Evolutionary conservation across 2,113 vertebrate species (phyloP), one percentile per base, ranked within the genome.

Genomic region (Bubo blakistoni): DNA sequence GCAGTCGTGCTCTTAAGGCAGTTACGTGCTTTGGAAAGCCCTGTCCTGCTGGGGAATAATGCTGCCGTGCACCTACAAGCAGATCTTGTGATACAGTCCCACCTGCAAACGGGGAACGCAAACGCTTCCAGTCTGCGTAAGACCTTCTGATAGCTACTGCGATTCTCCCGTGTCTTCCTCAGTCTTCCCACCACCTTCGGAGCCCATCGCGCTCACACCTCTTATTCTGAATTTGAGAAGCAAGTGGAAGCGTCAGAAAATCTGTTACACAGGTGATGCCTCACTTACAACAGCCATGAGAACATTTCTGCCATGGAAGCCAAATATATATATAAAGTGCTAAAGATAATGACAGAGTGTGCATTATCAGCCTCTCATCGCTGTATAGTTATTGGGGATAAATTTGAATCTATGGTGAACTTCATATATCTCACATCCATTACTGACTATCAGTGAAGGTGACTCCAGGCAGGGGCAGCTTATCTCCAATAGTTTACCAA

Each of bases 191-290:
- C 36, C 92, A 93, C 95, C 88, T 92, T 73, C 10, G 0, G 90
- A 86, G 89, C 86, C 86, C 89, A 13, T 90, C 81, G 11, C 13
- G 1, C 89, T 95, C 86, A 77, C 94, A 95, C 94, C 78, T 96
- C 92, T 62, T 9, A 9, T 47, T 57, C 92, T 12, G 94, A 94
- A 46, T 89, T 62, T 66, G 81, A 95, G 82, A 92, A 86, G 88
- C 30, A 47, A 94, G 93, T 79, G 90, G 63, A 93, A 96, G 92
- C 63, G 29, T 83, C 92, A 80, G 90, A 74, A 96, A 96, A 92
- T 95, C 95, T 96, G 96, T 96, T 97, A 95, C 88, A 92, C 96
- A 97, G 96, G 96, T 96, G 96, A 96, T 95, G 92, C 94, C 52
- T 90, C 94, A 61, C 96, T 96, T 96, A 63, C 90, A 96, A 94